These are phyloP conservation scores for Plusia festucae DNA, from an alignment of 2,888 invertebrate genomes.

Conservation along the genomic window DNA sequence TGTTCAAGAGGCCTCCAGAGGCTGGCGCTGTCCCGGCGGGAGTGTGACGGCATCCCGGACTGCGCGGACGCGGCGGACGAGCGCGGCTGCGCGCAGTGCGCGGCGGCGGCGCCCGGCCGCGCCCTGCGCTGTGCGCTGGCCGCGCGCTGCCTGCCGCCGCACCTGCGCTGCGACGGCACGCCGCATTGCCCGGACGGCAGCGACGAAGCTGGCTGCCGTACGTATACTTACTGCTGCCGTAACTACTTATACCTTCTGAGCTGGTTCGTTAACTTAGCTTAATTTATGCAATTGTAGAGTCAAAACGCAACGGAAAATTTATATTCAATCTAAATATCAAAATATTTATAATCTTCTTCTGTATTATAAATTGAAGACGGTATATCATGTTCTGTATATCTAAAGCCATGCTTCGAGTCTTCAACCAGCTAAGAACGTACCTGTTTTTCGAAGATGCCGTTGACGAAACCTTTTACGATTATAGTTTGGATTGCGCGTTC, in stretches of 20 bases:
- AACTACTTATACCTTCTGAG: neutral
- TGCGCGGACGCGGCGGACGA: conserved; percentile 96
- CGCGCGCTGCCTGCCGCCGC: conserved; percentile 92
- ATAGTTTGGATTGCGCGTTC: conserved; percentile 94
- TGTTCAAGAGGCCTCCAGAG: conserved; percentile 93
- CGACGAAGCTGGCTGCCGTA: conserved; percentile 96
- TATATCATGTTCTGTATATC: no score
- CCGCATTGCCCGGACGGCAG: conserved; percentile 96
- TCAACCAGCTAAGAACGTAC: no score
- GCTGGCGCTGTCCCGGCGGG: conserved; percentile 92
- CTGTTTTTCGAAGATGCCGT: neutral
- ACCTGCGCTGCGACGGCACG: conserved; percentile 94
- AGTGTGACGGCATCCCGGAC: conserved; percentile 96
- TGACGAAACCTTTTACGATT: neutral
- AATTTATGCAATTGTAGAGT: no score
- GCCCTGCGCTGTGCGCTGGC: conserved; percentile 94
- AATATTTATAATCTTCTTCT: no score
- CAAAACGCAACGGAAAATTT: no score
- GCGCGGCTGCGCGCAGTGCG: conserved; percentile 94
- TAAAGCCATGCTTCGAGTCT: no score
- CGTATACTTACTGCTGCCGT: conserved; percentile 77
- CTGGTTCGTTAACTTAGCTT: no score
- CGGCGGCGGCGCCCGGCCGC: conserved; percentile 89
- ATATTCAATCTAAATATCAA: no score
- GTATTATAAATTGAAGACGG: no score